Conservation (phyloP, 2,797 vertebrate genomes). For the Decapterus maruadsi region DNA sequence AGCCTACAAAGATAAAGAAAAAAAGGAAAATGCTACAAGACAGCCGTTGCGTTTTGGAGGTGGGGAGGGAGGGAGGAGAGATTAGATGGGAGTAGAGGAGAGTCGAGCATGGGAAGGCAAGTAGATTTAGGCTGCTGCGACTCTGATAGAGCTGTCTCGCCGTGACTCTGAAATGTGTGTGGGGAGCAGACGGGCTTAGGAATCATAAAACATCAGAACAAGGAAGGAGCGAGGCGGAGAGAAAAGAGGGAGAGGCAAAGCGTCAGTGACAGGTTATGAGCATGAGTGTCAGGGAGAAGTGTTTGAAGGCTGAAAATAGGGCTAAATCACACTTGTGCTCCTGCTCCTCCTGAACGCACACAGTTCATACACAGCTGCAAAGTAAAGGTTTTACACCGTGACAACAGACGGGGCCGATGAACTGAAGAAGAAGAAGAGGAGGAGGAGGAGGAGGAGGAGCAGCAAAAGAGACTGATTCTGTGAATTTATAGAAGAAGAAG, state of each 20-base stretch:
- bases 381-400: slow-evolving; percentile 33
- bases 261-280: slow-evolving; percentile 66
- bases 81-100: slow-evolving; percentile 58
- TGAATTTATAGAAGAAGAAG: slow-evolving; percentile 3
- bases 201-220: slow-evolving; percentile 63
- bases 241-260: slow-evolving; percentile 66
- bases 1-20: slow-evolving; percentile 38
- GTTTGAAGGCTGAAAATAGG: slow-evolving; percentile 71
- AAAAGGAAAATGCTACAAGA: slow-evolving; percentile 47
- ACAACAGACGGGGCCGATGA: slow-evolving; percentile 27
- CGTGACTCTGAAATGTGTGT: slow-evolving; percentile 57
- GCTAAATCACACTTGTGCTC: slow-evolving; percentile 48
- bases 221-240: slow-evolving; percentile 35
- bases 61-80: slow-evolving; percentile 32
- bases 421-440: neutral
- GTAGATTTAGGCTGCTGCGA: slow-evolving; percentile 56
- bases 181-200: slow-evolving; percentile 47
- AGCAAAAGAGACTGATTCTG: neutral
- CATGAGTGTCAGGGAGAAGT: slow-evolving; percentile 56
- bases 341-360: slow-evolving; percentile 28
- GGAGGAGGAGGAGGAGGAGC: slow-evolving; percentile 2
- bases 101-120: slow-evolving; percentile 26
- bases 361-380: slow-evolving; percentile 14
- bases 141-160: slow-evolving; percentile 67
- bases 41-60: slow-evolving; percentile 43